Evolutionary conservation across 2,888 invertebrate genomes (phyloP).

Genomic region (Polyploca ridens): DNA sequence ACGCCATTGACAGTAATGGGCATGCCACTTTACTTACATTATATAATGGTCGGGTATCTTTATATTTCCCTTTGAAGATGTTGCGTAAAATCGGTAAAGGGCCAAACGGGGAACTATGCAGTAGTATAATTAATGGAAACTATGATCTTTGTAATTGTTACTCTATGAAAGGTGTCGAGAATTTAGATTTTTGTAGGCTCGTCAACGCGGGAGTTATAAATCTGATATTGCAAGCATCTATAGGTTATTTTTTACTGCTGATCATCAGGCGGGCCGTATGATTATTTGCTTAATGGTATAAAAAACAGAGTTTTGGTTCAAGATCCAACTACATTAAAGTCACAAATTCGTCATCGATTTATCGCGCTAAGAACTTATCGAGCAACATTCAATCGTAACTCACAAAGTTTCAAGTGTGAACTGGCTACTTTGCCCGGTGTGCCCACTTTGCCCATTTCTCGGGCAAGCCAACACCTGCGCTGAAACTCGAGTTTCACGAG

Average conservation of each 20-base stretch:
- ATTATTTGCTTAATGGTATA: too few relatives aligned
- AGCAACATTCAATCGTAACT: conserved; percentile 17
- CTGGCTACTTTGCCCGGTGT: conserved; percentile 15
- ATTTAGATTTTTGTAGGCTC: too few relatives aligned
- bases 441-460: conserved; percentile 16
- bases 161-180: too few relatives aligned
- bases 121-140: too few relatives aligned
- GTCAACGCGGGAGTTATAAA: too few relatives aligned
- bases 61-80: not conserved
- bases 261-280: too few relatives aligned
- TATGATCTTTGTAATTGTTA: too few relatives aligned
- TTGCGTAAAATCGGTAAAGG: not conserved
- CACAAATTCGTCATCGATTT: conserved; percentile 9
- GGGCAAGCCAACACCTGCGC: conserved; percentile 18
- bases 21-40: conserved; percentile 22
- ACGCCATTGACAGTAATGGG: conserved; percentile 63
- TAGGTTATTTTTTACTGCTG: too few relatives aligned
- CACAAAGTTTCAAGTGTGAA: conserved; percentile 14
- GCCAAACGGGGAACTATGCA: too few relatives aligned
- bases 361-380: not conserved
- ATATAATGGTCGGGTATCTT: conserved; percentile 4
- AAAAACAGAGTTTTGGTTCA: not conserved
- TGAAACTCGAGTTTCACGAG: conserved; percentile 16
- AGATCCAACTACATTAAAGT: not conserved
- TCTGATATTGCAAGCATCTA: too few relatives aligned